Conservation (phyloP, 2,888 invertebrate species). For the Ditylenchus weischeri region DNA sequence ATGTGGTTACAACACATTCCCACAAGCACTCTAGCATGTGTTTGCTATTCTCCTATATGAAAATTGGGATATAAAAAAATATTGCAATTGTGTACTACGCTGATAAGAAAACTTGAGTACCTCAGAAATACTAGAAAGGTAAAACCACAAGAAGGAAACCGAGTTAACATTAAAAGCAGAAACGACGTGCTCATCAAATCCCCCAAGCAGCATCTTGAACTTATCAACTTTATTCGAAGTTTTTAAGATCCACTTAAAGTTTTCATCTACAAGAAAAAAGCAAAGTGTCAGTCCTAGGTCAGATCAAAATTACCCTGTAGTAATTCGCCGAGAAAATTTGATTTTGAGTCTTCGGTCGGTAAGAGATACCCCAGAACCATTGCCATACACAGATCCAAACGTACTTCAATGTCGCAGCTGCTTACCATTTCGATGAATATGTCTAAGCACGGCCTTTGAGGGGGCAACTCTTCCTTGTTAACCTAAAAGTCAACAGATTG, state of each 20-base stretch:
- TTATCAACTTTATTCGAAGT: conserved; percentile 19
- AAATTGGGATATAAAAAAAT: too few species aligned
- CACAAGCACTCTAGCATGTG: conserved; percentile 44
- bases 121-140: conserved; percentile 36
- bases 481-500: too few species aligned
- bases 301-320: conserved; percentile 11
- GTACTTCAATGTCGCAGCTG: too few species aligned
- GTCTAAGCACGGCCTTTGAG: too few species aligned
- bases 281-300: not conserved
- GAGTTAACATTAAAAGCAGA: conserved; percentile 40
- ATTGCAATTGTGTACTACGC: too few species aligned
- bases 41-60: conserved; percentile 37
- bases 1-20: conserved; percentile 38
- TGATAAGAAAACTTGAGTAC: not conserved
- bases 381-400: conserved; percentile 20
- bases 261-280: conserved; percentile 1
- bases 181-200: conserved; percentile 45
- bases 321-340: conserved; percentile 4
- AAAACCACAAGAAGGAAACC: conserved; percentile 52
- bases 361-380: conserved; percentile 19
- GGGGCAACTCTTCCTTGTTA: too few species aligned
- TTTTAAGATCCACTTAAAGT: conserved; percentile 7
- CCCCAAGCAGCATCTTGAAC: conserved; percentile 35
- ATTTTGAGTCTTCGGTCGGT: not conserved
- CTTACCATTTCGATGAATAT: too few species aligned